Base-by-base conservation (phyloP, 2,113 vertebrate species). In the Protobothrops mucrosquamatus region DNA sequence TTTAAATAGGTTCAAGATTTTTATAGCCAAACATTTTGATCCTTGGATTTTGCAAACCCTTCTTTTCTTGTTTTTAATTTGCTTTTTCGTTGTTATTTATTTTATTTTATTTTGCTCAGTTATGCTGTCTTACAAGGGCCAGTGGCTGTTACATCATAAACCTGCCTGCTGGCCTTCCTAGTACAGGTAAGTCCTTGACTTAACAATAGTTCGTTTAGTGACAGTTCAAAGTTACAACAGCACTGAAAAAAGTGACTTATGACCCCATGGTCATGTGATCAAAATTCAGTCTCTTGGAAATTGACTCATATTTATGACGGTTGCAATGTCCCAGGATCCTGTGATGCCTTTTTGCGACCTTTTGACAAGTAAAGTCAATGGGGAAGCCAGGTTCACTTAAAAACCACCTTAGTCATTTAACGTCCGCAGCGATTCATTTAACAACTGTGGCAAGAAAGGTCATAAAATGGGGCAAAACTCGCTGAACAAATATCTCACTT, bases 1-100 rank as follows among this genome's bases (percentile, higher is more conserved):
- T 94, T 95, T 57, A 94, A 96, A 95, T 97, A 89, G 97, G 95
- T 46, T 92, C 87, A 48, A 92, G 92, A 64, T 93, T 94, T 74
- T 4, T 2, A 89, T 92, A 85, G 92, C 93, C 93, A 89, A 23
- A 91, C 88, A 39, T 24, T 20, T 2, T 0, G 43, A 0, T 56
- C 94, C 91, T 90, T 59, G 18, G 59, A 0, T 0, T 61, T 91
- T 0, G 51, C 74, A 0, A 1, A 26, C 48, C 11, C 20, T 0
- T 0, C 88, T 20, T 22, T 55, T 34, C 43, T 12, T 56, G 61
- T 3, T 24, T 43, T 22, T 39, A 22, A 43, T 34, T 81, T 43
- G 34, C 18, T 81, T 23, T 54, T 39, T 51, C 2, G 10, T 55
- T 12, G 11, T 69, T 91, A 3, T 9, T 51, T 51, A 51, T 51